Evolutionary conservation across 1,140 invertebrate species (phyloP), one percentile per base, ranked within the genome.

Genomic region (Nixonia krombeini): DNA sequence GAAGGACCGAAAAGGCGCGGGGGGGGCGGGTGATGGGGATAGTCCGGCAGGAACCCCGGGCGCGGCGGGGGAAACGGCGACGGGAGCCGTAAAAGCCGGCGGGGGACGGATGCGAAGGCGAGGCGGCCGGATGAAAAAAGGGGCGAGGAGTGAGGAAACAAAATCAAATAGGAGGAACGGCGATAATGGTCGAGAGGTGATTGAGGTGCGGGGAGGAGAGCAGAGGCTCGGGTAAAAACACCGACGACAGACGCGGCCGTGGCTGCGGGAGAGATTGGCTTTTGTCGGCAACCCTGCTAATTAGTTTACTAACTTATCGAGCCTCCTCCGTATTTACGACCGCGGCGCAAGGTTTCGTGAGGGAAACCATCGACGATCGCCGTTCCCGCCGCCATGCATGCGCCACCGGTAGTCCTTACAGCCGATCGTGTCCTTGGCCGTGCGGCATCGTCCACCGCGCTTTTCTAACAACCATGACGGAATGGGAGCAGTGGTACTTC

Each of bases 241-340:
- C 55, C 42, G 74, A 61, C 76, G 69, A 79, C 73, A 73, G 73
- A 76, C 74, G 65, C 73, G n/a, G 59, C 45, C 69, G 51, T 72
- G 68, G 72, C 67, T 66, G 52, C 49, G 58, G 70, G 61, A n/a
- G 69, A 76, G 71, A 69, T 75, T 62, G 65, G 65, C 81, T 83
- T 85, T 85, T 84, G 83, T 84, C 82, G 83, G 82, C 82, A 70
- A 75, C 17, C 62, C 69, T 76, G 80, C 81, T 85, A 84, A 85
- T 85, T 84, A 84, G 82, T 85, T 85, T 84, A 84, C 82, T 81
- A 83, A 83, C 80, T 85, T 85, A 85, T 85, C 78, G 82, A 81
- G 73, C 73, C 71, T 64, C 58, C 59, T 62, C 56, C 62, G 75
- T 81, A 78, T 81, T 77, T 78, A 77, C 72, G 69, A 72, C 69